These are phyloP conservation scores for Semaprochilodus insignis DNA, from an alignment of 2,797 vertebrate species.

Conservation along the genomic window DNA sequence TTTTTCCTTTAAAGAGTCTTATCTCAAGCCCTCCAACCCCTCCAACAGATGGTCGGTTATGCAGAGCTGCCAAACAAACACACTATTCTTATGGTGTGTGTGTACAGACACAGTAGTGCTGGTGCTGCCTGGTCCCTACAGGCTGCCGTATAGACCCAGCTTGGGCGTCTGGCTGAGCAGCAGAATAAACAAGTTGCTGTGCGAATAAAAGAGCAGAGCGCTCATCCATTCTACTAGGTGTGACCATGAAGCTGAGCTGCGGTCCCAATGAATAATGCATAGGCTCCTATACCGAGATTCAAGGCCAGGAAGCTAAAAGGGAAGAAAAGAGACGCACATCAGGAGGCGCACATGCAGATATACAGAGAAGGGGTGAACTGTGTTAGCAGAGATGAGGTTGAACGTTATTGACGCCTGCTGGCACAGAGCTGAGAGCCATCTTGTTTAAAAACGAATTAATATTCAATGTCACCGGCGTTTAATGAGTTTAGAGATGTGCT, in stretches of 20 bases:
- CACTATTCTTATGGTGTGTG: neutral
- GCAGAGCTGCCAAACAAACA: neutral
- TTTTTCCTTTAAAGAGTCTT: neutral
- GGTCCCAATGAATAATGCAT: conserved; percentile 14
- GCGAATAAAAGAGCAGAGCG: neutral
- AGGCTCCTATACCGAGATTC: neutral
- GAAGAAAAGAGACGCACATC: neutral
- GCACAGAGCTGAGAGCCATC: conserved; percentile 24
- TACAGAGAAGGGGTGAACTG: neutral
- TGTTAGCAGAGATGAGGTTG: conserved; percentile 28
- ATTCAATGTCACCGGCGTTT: neutral
- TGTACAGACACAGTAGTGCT: neutral
- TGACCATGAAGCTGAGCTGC: neutral
- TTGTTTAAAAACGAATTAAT: conserved; percentile 20
- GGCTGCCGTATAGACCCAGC: neutral
- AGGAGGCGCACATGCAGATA: neutral
- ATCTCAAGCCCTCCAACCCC: neutral
- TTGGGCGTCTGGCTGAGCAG: neutral
- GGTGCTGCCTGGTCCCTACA: neutral
- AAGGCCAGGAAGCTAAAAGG: neutral
- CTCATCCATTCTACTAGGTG: neutral
- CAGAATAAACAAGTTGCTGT: conserved; percentile 14
- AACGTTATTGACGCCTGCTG: conserved; percentile 19
- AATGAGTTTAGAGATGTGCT: conserved; percentile 9
- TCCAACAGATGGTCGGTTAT: neutral